Evolutionary conservation across 1,140 invertebrate species (phyloP).

Genomic region (Parasteatoda tepidariorum): DNA sequence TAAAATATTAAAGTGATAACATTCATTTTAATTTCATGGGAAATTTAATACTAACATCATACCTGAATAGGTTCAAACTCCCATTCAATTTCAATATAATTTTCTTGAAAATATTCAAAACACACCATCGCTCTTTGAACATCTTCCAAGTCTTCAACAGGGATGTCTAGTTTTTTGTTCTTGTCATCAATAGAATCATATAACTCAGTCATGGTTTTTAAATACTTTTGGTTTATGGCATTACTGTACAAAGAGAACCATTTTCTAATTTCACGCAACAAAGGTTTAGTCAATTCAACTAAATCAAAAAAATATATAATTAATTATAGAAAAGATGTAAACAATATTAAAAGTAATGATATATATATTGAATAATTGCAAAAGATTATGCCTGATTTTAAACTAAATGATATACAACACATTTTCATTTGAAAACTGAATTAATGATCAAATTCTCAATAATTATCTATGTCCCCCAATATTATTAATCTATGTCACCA

Average conservation of each 20-base stretch:
- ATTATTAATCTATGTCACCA: too few relatives aligned
- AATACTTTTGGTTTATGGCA: conserved; percentile 33
- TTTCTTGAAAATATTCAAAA: conserved; percentile 77
- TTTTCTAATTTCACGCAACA: conserved; percentile 1
- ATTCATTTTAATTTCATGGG: background rate
- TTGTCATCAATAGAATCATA: conserved; percentile 43
- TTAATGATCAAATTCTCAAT: too few relatives aligned
- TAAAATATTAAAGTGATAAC: too few relatives aligned
- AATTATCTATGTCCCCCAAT: too few relatives aligned
- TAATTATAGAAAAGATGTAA: background rate
- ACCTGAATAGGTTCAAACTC: conserved; percentile 78
- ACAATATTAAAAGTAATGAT: too few relatives aligned
- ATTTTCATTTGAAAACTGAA: too few relatives aligned
- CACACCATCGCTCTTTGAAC: conserved; percentile 76
- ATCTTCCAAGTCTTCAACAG: conserved; percentile 37
- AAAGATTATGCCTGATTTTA: too few relatives aligned
- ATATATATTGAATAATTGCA: too few relatives aligned
- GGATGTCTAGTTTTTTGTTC: conserved; percentile 8
- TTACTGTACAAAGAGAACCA: conserved; percentile 43
- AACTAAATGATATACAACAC: too few relatives aligned
- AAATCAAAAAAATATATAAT: background rate
- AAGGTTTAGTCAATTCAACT: conserved; percentile 11
- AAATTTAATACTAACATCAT: background rate
- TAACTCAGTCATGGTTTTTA: conserved; percentile 23
- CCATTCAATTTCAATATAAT: conserved; percentile 79